Conservation (phyloP, 2,797 vertebrate genomes). For the Poeciliopsis presidionis region DNA sequence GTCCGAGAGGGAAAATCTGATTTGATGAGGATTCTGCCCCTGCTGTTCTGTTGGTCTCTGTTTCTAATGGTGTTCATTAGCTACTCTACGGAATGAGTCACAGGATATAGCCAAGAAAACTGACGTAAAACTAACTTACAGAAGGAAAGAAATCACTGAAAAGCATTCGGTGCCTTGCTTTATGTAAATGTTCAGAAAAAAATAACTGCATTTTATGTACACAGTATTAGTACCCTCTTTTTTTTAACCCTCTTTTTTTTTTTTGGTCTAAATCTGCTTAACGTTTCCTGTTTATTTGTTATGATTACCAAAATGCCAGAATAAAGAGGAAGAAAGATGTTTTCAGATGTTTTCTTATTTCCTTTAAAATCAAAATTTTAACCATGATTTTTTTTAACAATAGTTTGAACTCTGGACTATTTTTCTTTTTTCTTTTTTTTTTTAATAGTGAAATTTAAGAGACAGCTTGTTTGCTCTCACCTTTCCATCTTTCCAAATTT, state of each 20-base stretch:
- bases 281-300: background rate
- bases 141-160: background rate
- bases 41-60: constrained; percentile 62
- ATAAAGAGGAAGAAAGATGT: background rate
- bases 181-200: background rate
- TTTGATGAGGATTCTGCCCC: constrained; percentile 57
- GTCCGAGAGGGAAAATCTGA: constrained; percentile 37
- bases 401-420: background rate
- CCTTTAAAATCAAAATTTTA: background rate
- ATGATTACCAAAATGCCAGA: background rate
- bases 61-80: constrained; percentile 77
- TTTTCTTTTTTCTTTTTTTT: background rate
- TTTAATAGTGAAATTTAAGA: background rate
- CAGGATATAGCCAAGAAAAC: constrained; percentile 16
- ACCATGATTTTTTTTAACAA: background rate
- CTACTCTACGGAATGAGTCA: constrained; percentile 74
- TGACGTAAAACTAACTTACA: background rate
- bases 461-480: background rate
- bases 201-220: background rate
- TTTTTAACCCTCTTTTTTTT: background rate
- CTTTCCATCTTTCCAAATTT: background rate
- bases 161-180: background rate
- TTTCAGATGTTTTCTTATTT: background rate
- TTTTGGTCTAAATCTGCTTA: background rate
- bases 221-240: background rate